These are phyloP conservation scores for Prionace glauca DNA, from an alignment of 2,797 vertebrate genomes.

Conservation along the genomic window DNA sequence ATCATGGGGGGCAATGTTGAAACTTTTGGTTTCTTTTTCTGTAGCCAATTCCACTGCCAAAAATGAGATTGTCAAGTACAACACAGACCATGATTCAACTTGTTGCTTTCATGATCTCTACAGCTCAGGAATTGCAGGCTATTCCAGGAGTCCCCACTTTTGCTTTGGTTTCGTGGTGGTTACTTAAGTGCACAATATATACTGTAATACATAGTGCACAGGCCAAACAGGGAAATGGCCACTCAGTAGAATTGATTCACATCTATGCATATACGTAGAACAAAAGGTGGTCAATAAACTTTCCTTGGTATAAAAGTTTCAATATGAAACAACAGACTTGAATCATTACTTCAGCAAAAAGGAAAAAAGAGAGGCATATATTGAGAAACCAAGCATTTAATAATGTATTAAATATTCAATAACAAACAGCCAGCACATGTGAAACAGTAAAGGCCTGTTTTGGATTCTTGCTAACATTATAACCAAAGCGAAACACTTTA, in stretches of 20 bases:
- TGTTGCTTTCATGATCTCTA: neutral
- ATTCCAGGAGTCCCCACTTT: neutral
- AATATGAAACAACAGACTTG: neutral
- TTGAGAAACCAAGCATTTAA: slow-evolving; percentile 36
- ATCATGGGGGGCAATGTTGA: neutral
- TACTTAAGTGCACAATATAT: neutral
- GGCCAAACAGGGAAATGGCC: neutral
- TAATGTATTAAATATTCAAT: slow-evolving; percentile 50
- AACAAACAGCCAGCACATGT: slow-evolving; percentile 51
- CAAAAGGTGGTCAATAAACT: neutral
- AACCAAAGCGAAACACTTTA: slow-evolving; percentile 45
- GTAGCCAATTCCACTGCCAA: neutral
- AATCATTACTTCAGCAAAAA: slow-evolving; percentile 8
- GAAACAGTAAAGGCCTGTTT: slow-evolving; percentile 45
- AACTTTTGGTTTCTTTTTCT: neutral
- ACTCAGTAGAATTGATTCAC: neutral
- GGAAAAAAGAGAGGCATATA: neutral
- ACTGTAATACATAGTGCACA: neutral
- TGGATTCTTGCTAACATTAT: slow-evolving; percentile 47
- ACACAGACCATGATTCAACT: neutral
- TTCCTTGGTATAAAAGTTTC: neutral
- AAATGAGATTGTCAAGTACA: neutral
- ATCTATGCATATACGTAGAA: neutral
- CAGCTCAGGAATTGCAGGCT: neutral
- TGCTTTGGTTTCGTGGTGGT: neutral